Evolutionary conservation across 2,797 vertebrate species (phyloP).

Genomic region (Sebastes elongatus): DNA sequence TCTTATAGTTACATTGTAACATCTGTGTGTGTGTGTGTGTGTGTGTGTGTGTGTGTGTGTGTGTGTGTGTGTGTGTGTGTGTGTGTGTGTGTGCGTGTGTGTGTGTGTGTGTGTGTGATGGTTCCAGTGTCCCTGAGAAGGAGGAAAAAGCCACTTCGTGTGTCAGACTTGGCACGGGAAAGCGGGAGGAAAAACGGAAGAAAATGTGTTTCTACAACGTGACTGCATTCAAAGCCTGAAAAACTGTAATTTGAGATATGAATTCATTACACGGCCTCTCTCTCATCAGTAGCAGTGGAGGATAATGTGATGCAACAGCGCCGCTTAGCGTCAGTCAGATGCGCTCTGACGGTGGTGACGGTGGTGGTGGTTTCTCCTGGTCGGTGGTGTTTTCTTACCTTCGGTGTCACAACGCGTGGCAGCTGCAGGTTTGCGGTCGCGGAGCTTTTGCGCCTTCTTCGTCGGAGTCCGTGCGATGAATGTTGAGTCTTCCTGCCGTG

Average conservation of each 20-base stretch:
- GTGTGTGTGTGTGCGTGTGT: neutral
- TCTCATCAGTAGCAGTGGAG: slow-evolving; percentile 48
- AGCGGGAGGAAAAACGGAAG: slow-evolving; percentile 67
- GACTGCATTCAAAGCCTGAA: slow-evolving; percentile 81
- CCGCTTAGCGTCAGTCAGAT: slow-evolving; percentile 60
- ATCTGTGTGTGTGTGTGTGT: slow-evolving; percentile 4
- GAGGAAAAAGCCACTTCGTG: slow-evolving; percentile 56
- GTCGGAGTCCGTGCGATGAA: slow-evolving; percentile 53
- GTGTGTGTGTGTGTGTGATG: slow-evolving; percentile 18
- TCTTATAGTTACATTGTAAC: slow-evolving; percentile 36
- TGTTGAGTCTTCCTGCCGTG: slow-evolving; percentile 44
- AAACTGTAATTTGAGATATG: slow-evolving; percentile 78
- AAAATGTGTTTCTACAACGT: slow-evolving; percentile 84
- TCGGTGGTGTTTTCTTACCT: slow-evolving; percentile 59
- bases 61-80: neutral
- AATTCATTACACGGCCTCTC: slow-evolving; percentile 76
- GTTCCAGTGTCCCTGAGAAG: slow-evolving; percentile 48
- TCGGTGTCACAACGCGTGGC: slow-evolving; percentile 75
- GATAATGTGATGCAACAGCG: slow-evolving; percentile 72
- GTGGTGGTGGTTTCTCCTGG: neutral
- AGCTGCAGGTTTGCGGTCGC: slow-evolving; percentile 64
- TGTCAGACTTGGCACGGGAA: slow-evolving; percentile 69
- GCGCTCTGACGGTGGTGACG: neutral
- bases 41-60: neutral
- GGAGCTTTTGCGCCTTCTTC: slow-evolving; percentile 66